Evolutionary conservation across 1,140 invertebrate genomes (phyloP).

Genomic region (Centruroides vittatus): DNA sequence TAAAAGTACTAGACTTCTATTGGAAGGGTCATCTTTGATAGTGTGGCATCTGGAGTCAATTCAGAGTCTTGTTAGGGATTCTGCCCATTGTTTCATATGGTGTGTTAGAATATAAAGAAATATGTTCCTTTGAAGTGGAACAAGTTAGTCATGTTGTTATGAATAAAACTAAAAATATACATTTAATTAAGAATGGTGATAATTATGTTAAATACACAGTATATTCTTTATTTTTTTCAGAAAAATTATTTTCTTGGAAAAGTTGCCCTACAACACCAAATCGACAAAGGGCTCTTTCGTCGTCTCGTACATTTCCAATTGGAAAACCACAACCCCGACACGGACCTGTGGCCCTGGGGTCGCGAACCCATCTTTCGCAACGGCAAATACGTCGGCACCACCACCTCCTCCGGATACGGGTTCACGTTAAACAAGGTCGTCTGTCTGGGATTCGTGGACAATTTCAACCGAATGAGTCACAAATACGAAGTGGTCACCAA

Average conservation of each 20-base stretch:
- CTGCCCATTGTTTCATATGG: no score
- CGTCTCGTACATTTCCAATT: slow-evolving; percentile 84
- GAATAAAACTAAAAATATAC: no score
- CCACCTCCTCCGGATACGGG: slow-evolving; percentile 91
- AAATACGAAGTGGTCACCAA: slow-evolving; percentile 52
- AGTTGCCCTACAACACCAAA: slow-evolving; percentile 68
- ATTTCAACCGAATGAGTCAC: slow-evolving; percentile 53
- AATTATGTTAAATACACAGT: no score
- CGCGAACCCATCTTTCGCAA: slow-evolving; percentile 84
- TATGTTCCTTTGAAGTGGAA: no score
- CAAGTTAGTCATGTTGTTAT: no score
- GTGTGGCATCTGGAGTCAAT: no score
- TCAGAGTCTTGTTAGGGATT: no score
- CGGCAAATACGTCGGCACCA: slow-evolving; percentile 76
- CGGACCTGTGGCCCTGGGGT: slow-evolving; percentile 85
- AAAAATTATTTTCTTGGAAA: slow-evolving; percentile 78
- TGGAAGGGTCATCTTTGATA: no score
- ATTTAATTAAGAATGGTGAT: no score
- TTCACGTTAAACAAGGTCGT: slow-evolving; percentile 69
- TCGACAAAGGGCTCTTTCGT: slow-evolving; percentile 66
- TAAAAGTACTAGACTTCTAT: no score
- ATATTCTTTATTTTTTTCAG: neutral
- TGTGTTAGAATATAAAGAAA: no score
- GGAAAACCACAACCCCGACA: slow-evolving; percentile 81
- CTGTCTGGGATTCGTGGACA: slow-evolving; percentile 83